These are phyloP conservation scores for Illadopsis cleaveri DNA, from an alignment of 2,113 vertebrate species.

Conservation along the genomic window DNA sequence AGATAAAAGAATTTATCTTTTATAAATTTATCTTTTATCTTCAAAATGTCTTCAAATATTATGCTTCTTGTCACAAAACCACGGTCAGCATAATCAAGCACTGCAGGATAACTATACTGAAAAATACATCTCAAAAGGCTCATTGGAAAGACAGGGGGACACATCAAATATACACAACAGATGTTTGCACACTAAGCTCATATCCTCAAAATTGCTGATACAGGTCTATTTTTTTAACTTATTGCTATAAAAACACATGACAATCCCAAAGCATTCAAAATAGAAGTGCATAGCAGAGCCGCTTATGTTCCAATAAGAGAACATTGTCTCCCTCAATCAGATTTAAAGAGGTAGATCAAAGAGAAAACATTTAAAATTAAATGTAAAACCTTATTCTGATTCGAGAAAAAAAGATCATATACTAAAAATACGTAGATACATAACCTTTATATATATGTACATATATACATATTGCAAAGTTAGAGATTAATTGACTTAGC, in stretches of 20 bases:
- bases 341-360: neutral
- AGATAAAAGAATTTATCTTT: neutral
- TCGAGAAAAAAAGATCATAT: neutral
- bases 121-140: neutral
- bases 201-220: neutral
- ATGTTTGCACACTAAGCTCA: neutral
- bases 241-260: neutral
- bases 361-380: neutral
- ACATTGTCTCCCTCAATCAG: neutral
- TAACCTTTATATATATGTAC: neutral
- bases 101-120: neutral
- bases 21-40: neutral
- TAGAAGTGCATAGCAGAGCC: neutral
- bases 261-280: neutral
- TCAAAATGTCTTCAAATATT: neutral
- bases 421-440: neutral
- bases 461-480: neutral
- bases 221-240: neutral
- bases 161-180: neutral
- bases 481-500: neutral
- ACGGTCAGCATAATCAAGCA: neutral
- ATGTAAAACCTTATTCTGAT: neutral
- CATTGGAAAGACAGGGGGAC: neutral
- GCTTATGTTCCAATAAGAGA: neutral
- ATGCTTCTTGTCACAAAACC: neutral